Evolutionary conservation across 30 jellyfish, hydroid and myxozoan genomes (phyloP).

Genomic region (Aurelia aurita complex sp. Pacific): DNA sequence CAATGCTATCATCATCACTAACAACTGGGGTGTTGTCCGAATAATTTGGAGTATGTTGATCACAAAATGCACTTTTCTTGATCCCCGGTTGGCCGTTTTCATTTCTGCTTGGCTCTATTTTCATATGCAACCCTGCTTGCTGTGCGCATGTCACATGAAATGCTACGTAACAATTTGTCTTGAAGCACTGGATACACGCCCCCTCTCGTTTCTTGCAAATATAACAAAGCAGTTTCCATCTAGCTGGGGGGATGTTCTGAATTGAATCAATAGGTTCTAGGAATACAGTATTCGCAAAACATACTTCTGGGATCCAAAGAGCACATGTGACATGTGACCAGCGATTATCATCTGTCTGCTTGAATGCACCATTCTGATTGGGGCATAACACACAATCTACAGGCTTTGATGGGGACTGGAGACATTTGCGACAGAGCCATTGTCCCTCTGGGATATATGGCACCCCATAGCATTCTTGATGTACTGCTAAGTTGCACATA

Average conservation of each 20-base stretch:
- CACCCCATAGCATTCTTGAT: constrained; percentile 99
- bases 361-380: constrained; percentile 94
- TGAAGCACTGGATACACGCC: constrained; percentile 98
- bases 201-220: constrained; percentile 96
- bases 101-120: constrained; percentile 88
- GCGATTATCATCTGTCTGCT: constrained; percentile 94
- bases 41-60: constrained; percentile 83
- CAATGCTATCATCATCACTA: constrained; percentile 95
- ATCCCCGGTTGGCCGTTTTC: constrained; percentile 98
- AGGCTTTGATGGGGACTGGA: constrained; percentile 97
- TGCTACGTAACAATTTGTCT: constrained; percentile 94
- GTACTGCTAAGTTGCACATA: constrained; percentile 99
- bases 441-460: constrained; percentile 99
- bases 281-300: constrained; percentile 98
- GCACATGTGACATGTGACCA: constrained; percentile 99
- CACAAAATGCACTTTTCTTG: constrained; percentile 87
- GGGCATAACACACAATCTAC: constrained; percentile 98
- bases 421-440: constrained; percentile 98
- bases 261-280: constrained; percentile 98
- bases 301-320: constrained; percentile 98
- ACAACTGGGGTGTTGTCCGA: constrained; percentile 74
- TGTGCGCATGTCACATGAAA: constrained; percentile 99
- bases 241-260: constrained; percentile 91
- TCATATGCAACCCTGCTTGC: constrained; percentile 97
- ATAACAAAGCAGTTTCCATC: constrained; percentile 95